Evolutionary conservation across 2,888 invertebrate genomes (phyloP).

Genomic region (Rhyacophila evoluta): DNA sequence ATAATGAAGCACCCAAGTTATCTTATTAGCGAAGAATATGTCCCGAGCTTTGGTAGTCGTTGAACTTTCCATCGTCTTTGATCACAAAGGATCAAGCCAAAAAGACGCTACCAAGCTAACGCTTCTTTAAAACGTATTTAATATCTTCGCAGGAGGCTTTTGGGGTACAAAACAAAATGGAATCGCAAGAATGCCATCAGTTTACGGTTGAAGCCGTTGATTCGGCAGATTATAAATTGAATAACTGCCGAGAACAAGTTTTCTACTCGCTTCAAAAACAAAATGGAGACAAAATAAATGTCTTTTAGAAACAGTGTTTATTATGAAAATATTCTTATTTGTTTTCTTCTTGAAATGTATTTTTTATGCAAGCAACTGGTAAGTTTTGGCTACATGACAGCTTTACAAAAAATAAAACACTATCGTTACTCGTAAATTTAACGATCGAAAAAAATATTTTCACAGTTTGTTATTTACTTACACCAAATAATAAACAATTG

Average conservation of each 20-base stretch:
- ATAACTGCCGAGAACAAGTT: constrained; percentile 13
- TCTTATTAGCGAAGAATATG: constrained; percentile 43
- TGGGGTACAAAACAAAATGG: not conserved
- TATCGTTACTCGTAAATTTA: too few relatives aligned
- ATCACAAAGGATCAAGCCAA: constrained; percentile 36
- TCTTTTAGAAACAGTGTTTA: not conserved
- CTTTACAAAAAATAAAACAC: too few relatives aligned
- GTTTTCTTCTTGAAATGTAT: too few relatives aligned
- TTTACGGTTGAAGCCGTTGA: constrained; percentile 3
- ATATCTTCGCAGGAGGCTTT: not conserved
- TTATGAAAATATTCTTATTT: not conserved
- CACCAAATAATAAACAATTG: too few relatives aligned
- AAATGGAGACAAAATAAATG: not conserved
- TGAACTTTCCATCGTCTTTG: constrained; percentile 27
- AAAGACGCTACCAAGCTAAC: not conserved
- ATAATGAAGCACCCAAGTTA: constrained; percentile 50
- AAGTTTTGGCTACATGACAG: too few relatives aligned
- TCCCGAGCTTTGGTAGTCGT: constrained; percentile 36
- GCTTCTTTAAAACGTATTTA: constrained; percentile 12
- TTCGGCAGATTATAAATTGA: constrained; percentile 14
- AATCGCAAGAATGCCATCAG: constrained; percentile 3
- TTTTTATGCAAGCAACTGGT: too few relatives aligned
- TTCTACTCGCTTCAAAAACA: not conserved
- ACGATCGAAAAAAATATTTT: too few relatives aligned
- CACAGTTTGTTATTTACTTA: too few relatives aligned